Base-by-base conservation (phyloP, 1,140 invertebrate genomes). In the Thrips palmi region DNA sequence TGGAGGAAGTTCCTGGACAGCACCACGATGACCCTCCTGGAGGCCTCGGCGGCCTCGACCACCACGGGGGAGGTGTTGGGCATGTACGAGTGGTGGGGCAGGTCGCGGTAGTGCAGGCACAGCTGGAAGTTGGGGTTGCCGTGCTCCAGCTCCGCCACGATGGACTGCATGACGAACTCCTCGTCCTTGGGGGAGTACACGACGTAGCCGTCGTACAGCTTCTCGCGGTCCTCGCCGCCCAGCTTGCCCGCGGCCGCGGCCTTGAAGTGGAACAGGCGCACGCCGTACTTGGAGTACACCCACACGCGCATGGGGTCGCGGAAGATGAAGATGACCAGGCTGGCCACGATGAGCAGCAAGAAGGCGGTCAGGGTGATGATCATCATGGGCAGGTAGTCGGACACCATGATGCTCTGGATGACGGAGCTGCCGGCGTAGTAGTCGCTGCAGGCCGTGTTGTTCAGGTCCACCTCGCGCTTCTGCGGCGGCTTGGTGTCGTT, bases 171-270 rank as follows among this genome's bases (percentile, higher is more conserved):
- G 0, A 92, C 79, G 52, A 88, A 86, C 51, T 86, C 75, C 49
- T 89, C 82, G 58, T 94, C 88, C 57, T 88, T 85, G 14, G 83
- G 79, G 42, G 83, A 87, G 60, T 94, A 92, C 42, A 85, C 77
- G 3, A 94, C 75, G 56, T 89, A 92, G 24, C 82, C 86, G 53
- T 94, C 91, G 57, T 87, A 93, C 8, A 86, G 60, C 48, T 87
- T 87, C 50, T 86, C 80, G 33, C 72, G 69, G 44, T 84, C 79
- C 51, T 79, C 76, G 49, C 67, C 71, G 33, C 55, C 52, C 41
- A 61, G 59, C 45, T 62, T 63, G 14, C 55, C 52, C 10, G 52
- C 56, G 4, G 39, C 61, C 41, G 43, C 60, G 49, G 47, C 60
- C 47, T 54, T 49, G 50, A 58, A 70, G 58, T 53, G 49, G 44